phyloP scores from a whole-genome alignment of 2,113 vertebrate genomes.

The Poecile atricapillus region DNA sequence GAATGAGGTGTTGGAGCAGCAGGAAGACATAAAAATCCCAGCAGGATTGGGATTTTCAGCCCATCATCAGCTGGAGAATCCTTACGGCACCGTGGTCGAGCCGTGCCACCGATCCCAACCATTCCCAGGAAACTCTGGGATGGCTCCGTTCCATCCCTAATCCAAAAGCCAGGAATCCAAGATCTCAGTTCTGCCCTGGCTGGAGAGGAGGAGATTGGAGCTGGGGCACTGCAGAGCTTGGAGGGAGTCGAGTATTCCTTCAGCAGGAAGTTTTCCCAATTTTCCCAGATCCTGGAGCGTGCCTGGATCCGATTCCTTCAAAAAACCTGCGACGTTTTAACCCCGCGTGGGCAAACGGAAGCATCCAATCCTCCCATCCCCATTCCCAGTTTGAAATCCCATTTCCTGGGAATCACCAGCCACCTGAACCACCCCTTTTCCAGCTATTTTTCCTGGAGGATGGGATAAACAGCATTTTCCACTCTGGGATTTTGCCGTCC shows the following conservation, averaged over 20 bases:
- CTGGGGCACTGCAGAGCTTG: background rate
- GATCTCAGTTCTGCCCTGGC: background rate
- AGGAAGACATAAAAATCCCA: background rate
- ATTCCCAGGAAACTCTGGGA: background rate
- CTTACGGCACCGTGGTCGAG: background rate
- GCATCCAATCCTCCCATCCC: background rate
- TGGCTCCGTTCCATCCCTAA: background rate
- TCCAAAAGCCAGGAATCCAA: background rate
- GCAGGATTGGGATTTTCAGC: background rate
- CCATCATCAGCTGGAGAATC: background rate
- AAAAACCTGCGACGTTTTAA: conserved; percentile 4
- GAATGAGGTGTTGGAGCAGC: rapidly evolving
- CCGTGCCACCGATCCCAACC: background rate
- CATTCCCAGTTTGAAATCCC: background rate
- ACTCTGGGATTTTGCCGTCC: background rate
- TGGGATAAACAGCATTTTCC: background rate
- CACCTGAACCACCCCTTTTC: background rate
- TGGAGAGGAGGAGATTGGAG: background rate
- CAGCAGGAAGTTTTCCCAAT: background rate
- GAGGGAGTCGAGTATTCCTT: background rate
- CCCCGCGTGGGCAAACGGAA: background rate
- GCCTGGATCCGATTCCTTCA: conserved; percentile 1
- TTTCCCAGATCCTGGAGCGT: background rate
- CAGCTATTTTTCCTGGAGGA: background rate
- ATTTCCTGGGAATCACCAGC: background rate